Percentiles rank a stretch among this genome's conserved stretches.
phyloP scores from a whole-genome alignment of 2,888 invertebrate genomes.

The Theodoxus fluviatilis region DNA sequence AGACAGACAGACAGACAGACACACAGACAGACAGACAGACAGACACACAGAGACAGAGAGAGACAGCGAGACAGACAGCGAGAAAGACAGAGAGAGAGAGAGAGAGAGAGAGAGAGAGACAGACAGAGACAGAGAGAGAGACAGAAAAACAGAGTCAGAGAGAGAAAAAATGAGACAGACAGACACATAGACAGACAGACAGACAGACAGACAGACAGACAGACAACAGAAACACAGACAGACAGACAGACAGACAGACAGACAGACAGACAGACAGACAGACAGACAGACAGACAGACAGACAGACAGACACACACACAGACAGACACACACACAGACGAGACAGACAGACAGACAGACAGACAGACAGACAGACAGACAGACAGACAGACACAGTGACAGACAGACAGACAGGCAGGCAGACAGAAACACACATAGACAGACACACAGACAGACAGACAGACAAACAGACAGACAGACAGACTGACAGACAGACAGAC shows the following conservation, averaged over 20 bases:
- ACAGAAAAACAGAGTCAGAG: background rate
- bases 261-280: constrained; percentile 18
- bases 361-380: too few species aligned
- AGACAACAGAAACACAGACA: background rate
- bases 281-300: too few species aligned
- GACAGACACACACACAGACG: too few species aligned
- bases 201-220: background rate
- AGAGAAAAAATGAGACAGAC: background rate
- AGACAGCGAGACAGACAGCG: background rate
- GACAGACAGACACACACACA: too few species aligned
- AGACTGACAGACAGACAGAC: too few species aligned
- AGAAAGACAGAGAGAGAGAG: background rate
- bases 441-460: too few species aligned
- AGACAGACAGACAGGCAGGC: too few species aligned
- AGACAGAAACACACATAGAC: too few species aligned
- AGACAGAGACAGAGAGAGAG: constrained; percentile 1
- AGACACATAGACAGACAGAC: constrained; percentile 1
- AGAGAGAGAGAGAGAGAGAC: background rate
- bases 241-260: constrained; percentile 14
- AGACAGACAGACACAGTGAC: too few species aligned
- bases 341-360: too few species aligned
- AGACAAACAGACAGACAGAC: too few species aligned
- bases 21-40: too few species aligned
- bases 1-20: background rate
- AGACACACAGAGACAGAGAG: background rate